Conservation (phyloP, 2,113 vertebrate genomes). For the Grammomys surdaster region DNA sequence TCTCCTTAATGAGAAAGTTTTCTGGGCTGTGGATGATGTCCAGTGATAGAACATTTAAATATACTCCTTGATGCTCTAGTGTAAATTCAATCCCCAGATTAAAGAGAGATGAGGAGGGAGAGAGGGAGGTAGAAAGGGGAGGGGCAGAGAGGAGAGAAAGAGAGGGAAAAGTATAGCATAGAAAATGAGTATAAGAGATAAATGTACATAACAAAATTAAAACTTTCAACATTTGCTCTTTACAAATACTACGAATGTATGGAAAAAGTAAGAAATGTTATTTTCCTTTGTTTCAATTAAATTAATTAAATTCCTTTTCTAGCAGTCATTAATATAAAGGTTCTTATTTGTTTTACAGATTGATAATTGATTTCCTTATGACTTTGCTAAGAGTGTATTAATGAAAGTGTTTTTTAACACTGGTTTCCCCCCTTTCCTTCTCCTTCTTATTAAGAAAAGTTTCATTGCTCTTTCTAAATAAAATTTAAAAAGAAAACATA, state of each 20-base stretch:
- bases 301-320: background rate
- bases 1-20: background rate
- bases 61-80: background rate
- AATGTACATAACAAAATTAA: background rate
- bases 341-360: background rate
- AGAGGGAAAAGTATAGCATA: background rate
- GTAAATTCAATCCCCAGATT: no score
- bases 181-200: background rate
- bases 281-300: background rate
- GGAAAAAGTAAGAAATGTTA: background rate
- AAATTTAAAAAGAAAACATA: slow-evolving; percentile 47
- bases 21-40: background rate
- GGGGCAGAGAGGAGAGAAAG: background rate
- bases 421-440: background rate
- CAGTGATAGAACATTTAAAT: background rate
- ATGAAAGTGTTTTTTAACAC: slow-evolving; percentile 31
- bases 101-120: background rate
- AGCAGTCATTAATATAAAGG: background rate
- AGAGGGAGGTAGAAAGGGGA: background rate
- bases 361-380: slow-evolving; percentile 57
- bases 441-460: slow-evolving; percentile 54
- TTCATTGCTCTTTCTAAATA: slow-evolving; percentile 27
- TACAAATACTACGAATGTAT: background rate
- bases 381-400: slow-evolving; percentile 48
- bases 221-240: background rate